Base-by-base conservation (phyloP, 1,140 invertebrate genomes). In the Rhynchophorus ferrugineus region DNA sequence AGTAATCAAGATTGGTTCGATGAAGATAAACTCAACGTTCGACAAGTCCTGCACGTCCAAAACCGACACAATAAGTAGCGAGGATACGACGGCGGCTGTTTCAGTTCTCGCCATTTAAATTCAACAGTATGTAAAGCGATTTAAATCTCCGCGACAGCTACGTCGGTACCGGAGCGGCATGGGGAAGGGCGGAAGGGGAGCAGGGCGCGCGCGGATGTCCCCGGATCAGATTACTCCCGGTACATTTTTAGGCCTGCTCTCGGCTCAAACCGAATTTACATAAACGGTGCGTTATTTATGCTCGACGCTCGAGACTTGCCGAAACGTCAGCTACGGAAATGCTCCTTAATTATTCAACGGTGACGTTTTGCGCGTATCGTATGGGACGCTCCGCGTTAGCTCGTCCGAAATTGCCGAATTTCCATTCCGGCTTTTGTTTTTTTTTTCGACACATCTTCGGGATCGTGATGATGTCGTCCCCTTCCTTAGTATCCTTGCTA, bases 251-350 rank as follows among this genome's bases (percentile, higher is more conserved):
- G 5, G 24, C 24, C 24, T 11, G 24, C 11, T 11, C 24, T 5
- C 11, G 24, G 5, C 11, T 29, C 24, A 11, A 11, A 11, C 22
- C 6, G 33, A 46, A 57, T 57, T 49, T 57, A 57, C 56, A 53
- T 57, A 57, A 54, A 19, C 38, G 41, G 14, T 45, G 19, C 39
- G 46, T 58, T 54, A 54, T 58, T 58, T 58, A 54, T 48, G 35
- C 38, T 14, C 24, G 20, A 20, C 13, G 37, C 44, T 13, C 41
- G 3, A 44, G 48, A 41, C 33, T 41, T n/a, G 13, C 13, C 20
- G 41, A 37, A 29, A 9, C 20, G 44, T 36, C 24, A 39, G n/a
- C n/a, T 14, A 39, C 39, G 41, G 43, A 55, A 41, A 43, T 29
- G 20, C 8, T 39, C 43, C 16, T 52, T 52, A 24, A 52, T 52